Evolutionary conservation across 2,888 invertebrate species (phyloP), one percentile per base, ranked within the genome.

Genomic region (Pharmacophagus antenor): DNA sequence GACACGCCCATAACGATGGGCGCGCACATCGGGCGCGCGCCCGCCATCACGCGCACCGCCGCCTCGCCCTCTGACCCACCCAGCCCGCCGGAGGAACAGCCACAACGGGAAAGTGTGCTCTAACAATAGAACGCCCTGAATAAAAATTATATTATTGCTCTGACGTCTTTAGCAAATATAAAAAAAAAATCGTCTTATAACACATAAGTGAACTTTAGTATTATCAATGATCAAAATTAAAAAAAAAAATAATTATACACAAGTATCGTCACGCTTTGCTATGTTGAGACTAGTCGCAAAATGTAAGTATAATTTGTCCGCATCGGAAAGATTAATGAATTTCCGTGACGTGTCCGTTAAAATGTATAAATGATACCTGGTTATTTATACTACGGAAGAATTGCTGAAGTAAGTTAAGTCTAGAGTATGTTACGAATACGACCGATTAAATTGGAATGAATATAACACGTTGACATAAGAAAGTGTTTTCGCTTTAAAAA

Each of bases 1-100:
- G 93, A 93, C 70, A 92, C 92, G 22, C 94, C 94, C 53, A 94
- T 95, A 70, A 94, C 94, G 1, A 95, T 95, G 90, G 92, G 92
- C 0, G 80, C 83, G 20, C 75, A 80, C 0, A 73, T 79, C 1
- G 65, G 71, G 1, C 66, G 66, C 51, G 91, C 95, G 61, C 96
- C 96, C 54, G 94, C 94, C 79, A 96, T 96, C 69, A 92, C 94
- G 4, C 94, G 95, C 85, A 96, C 96, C 0, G 94, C 95, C 49
- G 94, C 96, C 50, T 94, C 94, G 59, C 94, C 94, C 31, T 79
- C 83, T 61, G 92, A 92, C 65, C 91, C 92, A 1, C 88, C 89
- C 53, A 61, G 70, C 31, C 62, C 61, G 15, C 64, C 70, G 25
- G 22, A 53, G 46, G 66, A 77, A 61, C 83, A 69, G 25, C 93